phyloP scores from a whole-genome alignment of 2,888 invertebrate species.

The Lepeophtheirus nordmannii region DNA sequence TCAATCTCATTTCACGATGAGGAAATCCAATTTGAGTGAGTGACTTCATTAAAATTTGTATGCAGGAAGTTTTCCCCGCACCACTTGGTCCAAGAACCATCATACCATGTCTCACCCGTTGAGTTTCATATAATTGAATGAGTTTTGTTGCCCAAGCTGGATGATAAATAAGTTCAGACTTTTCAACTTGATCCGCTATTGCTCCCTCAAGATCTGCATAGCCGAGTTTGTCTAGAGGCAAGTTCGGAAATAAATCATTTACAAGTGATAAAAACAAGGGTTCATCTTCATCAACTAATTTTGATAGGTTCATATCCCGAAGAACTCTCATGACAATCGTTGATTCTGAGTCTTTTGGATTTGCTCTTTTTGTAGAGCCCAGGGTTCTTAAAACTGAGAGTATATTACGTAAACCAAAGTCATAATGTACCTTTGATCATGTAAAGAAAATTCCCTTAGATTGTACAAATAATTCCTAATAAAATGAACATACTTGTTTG shows the following conservation, averaged over 20 bases:
- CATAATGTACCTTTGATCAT: conserved; percentile 55
- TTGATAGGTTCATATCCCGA: conserved; percentile 91
- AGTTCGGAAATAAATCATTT: conserved; percentile 87
- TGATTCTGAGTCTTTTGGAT: conserved; percentile 79
- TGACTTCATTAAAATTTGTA: conserved; percentile 73
- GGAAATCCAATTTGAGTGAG: conserved; percentile 65
- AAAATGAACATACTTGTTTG: conserved; percentile 51
- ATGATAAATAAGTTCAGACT: conserved; percentile 66
- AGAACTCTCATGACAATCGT: conserved; percentile 92
- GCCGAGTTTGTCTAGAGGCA: conserved; percentile 73
- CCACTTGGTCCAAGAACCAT: conserved; percentile 91
- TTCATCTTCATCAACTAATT: conserved; percentile 87
- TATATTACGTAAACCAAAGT: conserved; percentile 88
- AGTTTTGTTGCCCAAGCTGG: conserved; percentile 89
- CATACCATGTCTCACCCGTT: conserved; percentile 82
- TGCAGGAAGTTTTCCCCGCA: conserved; percentile 85
- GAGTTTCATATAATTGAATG: conserved; percentile 87
- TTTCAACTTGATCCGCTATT: conserved; percentile 64
- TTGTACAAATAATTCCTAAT: background rate
- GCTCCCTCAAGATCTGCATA: conserved; percentile 78
- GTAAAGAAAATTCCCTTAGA: background rate
- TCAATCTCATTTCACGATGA: conserved; percentile 94
- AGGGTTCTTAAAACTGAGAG: conserved; percentile 79
- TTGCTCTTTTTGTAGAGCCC: conserved; percentile 77
- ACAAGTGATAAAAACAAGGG: conserved; percentile 91